Base-by-base conservation (phyloP, 2,113 vertebrate genomes). In the Chiloscyllium plagiosum region DNA sequence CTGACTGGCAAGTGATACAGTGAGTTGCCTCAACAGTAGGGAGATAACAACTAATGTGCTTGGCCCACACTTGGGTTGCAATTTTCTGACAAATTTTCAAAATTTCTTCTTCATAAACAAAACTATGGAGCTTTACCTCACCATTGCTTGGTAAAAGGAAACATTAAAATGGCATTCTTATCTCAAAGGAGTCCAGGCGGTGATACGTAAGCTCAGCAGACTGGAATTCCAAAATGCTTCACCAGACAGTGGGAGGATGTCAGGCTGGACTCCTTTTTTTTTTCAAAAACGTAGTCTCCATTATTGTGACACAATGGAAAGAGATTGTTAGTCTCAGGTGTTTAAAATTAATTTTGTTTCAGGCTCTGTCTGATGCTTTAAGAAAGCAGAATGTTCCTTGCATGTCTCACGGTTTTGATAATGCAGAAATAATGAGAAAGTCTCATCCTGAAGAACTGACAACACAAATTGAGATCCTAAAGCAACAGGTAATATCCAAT, bases 401-500 rank as follows among this genome's bases (percentile, higher is more conserved):
- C 68, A 15, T 19, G 24, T 19, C 66, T 29, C 94, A 72, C 68
- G 50, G 42, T 72, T 76, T 95, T 95, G 66, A 95, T 17, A 95
- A 24, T 29, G 42, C 0, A 50, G 94, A 72, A 12, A 50, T 26
- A 15, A 72, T 26, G 42, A 70, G 68, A 72, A 72, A 95, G 52
- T 26, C 94, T 72, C 66, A 42, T 50, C 65, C 94, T 72, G 94
- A 99, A 96, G 99, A 99, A 96, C 98, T 99, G 96, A 97, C 99
- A 96, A 99, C 98, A 1, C 99, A 99, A 97, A 99, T 99, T 0
- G 98, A 99, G 37, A 96, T 99, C 4, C 97, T 99, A 47, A 98
- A 98, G 95, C 98, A 99, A 96, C 98, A 99, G 98, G 98, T 98
- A 97, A 96, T 47, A 26, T 10, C 42, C n/a, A 26, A 24, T 65